Percentiles rank a stretch among this genome's conserved stretches.
These are phyloP conservation scores for Psammodynastes pulverulentus DNA, from an alignment of 2,113 vertebrate genomes.

Conservation along the genomic window DNA sequence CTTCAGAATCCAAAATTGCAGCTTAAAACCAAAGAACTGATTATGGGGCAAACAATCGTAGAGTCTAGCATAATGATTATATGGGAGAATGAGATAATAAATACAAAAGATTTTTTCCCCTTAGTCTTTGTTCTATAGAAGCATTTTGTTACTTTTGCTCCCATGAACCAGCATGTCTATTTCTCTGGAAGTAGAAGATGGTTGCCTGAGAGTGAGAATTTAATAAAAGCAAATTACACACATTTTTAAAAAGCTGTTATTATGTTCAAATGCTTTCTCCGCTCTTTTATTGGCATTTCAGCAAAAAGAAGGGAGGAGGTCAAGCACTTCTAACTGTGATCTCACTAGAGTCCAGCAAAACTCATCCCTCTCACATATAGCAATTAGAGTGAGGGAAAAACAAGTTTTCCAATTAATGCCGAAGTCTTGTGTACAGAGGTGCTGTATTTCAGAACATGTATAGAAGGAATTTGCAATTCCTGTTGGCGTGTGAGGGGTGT, in stretches of 20 bases:
- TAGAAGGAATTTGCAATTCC: background rate
- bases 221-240: background rate
- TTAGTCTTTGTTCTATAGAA: background rate
- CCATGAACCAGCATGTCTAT: background rate
- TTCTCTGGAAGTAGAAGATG: background rate
- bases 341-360: background rate
- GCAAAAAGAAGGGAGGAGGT: background rate
- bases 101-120: background rate
- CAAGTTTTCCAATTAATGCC: background rate
- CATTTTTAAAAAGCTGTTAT: background rate
- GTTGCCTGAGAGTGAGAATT: background rate
- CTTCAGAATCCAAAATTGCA: background rate
- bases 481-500: background rate
- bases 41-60: background rate
- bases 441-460: background rate
- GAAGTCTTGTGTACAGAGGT: background rate
- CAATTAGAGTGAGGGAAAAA: background rate
- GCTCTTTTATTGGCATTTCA: background rate
- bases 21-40: background rate
- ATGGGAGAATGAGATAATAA: background rate
- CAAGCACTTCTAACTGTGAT: background rate
- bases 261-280: background rate
- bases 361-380: background rate
- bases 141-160: background rate
- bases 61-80: background rate